Evolutionary conservation across 1,140 invertebrate species (phyloP).

Genomic region (Leptinotarsa defecta): DNA sequence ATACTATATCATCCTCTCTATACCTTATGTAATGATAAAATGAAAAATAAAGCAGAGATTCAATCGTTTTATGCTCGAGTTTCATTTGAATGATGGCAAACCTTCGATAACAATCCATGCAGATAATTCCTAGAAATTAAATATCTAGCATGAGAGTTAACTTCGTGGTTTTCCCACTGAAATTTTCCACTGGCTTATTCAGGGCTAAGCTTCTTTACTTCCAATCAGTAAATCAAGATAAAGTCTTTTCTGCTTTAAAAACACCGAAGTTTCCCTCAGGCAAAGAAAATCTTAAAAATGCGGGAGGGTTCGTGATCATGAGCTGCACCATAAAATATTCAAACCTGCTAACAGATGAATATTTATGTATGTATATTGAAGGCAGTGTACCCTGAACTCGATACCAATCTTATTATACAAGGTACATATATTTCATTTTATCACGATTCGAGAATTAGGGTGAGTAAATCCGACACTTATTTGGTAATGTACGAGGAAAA

Average conservation of each 20-base stretch:
- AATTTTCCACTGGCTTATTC: constrained; percentile 41
- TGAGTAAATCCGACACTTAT: not conserved
- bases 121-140: constrained; percentile 27
- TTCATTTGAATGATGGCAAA: not conserved
- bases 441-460: not conserved
- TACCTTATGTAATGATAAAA: no score
- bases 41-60: no score
- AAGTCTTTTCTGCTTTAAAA: constrained; percentile 46
- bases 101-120: not conserved
- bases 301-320: constrained; percentile 27
- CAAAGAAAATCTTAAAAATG: constrained; percentile 33
- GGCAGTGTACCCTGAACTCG: constrained; percentile 20
- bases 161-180: constrained; percentile 33
- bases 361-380: constrained; percentile 33
- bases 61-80: not conserved
- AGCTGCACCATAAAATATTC: constrained; percentile 38
- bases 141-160: constrained; percentile 27
- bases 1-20: no score
- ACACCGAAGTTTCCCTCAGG: constrained; percentile 32
- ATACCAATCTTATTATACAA: constrained; percentile 25
- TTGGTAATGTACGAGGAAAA: not conserved
- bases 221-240: constrained; percentile 54
- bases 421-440: constrained; percentile 20
- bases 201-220: constrained; percentile 40
- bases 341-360: constrained; percentile 41